Base-by-base conservation (phyloP, 2,113 vertebrate species). In the Aptenodytes patagonicus region DNA sequence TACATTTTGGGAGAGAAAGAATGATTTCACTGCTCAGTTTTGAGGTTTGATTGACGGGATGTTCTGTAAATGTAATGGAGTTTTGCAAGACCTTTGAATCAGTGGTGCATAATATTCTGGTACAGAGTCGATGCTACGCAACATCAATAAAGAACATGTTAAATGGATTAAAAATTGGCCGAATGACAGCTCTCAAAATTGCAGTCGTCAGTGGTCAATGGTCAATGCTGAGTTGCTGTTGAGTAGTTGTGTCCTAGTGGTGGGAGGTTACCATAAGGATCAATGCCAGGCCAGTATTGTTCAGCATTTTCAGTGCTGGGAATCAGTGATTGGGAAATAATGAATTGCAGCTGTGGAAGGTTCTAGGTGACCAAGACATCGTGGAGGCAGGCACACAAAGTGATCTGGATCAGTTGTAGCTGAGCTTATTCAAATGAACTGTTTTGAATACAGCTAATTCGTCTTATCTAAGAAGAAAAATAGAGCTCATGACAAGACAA, bases 31-130 rank as follows among this genome's bases (percentile, higher is more conserved):
- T 78, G 22, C 40, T 89, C 14, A 3, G 4, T 87, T 93, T 68
- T 94, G 73, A 89, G 11, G 18, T 64, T 52, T 84, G 42, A 58
- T 77, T 94, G 89, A 76, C 1, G 1, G 34, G 61, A 57, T 76
- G 17, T 75, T 94, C 87, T 87, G 36, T 60, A 94, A 95, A 72
- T 34, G 31, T 44, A 87, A 76, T 34, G 28, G 65, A 64, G 61
- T 89, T 96, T 60, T 71, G n/a, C 57, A 84, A 95, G 83, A 87
- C 87, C 65, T 91, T 96, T 89, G 69, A 91, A 57, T 93, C 62
- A 61, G 57, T 91, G 47, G 47, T 68, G 84, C 77, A 44, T 89
- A 64, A 40, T 81, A 70, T 51, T 82, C 52, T 68, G 55, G n/a
- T 70, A 58, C 40, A 52, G 47, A 92, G 52, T 83, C 69, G 62